A percentile compares a stretch with the other conserved stretches of the same genome.
phyloP scores from a whole-genome alignment of 2,888 invertebrate genomes.

The Volucella bombylans region DNA sequence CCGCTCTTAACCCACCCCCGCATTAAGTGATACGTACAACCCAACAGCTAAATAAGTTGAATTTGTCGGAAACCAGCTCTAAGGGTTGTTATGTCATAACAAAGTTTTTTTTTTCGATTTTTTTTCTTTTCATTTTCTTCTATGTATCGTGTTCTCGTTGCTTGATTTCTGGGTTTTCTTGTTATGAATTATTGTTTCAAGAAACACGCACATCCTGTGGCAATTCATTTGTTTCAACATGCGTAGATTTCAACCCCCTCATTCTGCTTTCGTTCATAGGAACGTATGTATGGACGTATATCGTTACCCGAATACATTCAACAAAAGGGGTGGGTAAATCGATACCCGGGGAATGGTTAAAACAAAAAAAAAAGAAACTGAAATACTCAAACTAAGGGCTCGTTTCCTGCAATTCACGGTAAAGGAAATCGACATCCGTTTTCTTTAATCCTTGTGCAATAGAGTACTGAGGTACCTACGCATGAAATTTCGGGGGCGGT shows the following conservation, averaged over 20 bases:
- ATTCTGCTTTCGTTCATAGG: neutral
- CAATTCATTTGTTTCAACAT: slow-evolving; percentile 64
- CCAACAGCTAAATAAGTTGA: slow-evolving; percentile 17
- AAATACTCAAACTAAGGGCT: slow-evolving; percentile 49
- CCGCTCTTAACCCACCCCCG: too few relatives aligned
- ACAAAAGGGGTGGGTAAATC: slow-evolving; percentile 52
- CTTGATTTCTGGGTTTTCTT: slow-evolving; percentile 33
- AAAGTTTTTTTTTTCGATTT: slow-evolving; percentile 38
- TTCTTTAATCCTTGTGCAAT: slow-evolving; percentile 22
- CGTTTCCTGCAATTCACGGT: slow-evolving; percentile 59
- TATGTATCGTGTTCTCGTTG: too few relatives aligned
- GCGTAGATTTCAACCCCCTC: slow-evolving; percentile 58
- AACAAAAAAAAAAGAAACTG: slow-evolving; percentile 8
- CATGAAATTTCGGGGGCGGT: slow-evolving; percentile 69
- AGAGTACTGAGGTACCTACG: slow-evolving; percentile 29
- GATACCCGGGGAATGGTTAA: slow-evolving; percentile 34
- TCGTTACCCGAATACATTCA: too few relatives aligned
- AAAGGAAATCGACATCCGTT: slow-evolving; percentile 70
- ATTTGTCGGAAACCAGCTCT: slow-evolving; percentile 30
- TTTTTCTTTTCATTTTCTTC: neutral
- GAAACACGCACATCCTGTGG: slow-evolving; percentile 72
- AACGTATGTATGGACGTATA: neutral
- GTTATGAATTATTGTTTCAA: slow-evolving; percentile 70
- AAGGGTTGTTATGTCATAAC: slow-evolving; percentile 73
- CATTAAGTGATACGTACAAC: too few relatives aligned